phyloP scores from a whole-genome alignment of 2,888 invertebrate species.

The Lasioglossum lativentre region DNA sequence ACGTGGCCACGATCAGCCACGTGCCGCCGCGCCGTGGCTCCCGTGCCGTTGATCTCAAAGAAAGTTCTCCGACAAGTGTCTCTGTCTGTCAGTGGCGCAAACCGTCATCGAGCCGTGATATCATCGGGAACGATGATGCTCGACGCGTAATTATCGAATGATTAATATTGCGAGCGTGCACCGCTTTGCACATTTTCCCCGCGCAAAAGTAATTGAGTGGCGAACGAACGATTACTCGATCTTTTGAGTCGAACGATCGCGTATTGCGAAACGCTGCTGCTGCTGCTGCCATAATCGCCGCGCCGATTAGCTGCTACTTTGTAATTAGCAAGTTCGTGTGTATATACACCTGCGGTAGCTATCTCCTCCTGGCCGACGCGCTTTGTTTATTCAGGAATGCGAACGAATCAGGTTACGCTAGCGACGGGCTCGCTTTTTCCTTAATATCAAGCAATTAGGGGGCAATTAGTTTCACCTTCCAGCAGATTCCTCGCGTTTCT shows the following conservation, averaged over 20 bases:
- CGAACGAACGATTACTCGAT: conserved; percentile 21
- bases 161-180: conserved; percentile 29
- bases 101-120: not conserved
- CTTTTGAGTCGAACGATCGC: conserved; percentile 6
- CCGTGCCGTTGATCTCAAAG: conserved; percentile 37
- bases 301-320: not conserved
- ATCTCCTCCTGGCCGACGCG: not conserved
- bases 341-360: not conserved
- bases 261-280: conserved; percentile 32
- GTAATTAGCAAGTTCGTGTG: conserved; percentile 11
- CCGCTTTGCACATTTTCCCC: not conserved
- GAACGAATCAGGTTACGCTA: conserved; percentile 32
- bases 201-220: not conserved
- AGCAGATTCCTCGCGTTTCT: conserved; percentile 52
- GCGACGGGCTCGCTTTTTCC: conserved; percentile 5
- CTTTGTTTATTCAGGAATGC: not conserved
- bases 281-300: not conserved
- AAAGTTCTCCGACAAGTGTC: conserved; percentile 45
- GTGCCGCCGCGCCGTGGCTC: conserved; percentile 54
- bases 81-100: conserved; percentile 9
- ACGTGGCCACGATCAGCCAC: conserved; percentile 55
- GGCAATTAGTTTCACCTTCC: conserved; percentile 57
- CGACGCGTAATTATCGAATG: not conserved
- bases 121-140: conserved; percentile 33
- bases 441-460: conserved; percentile 26